phyloP scores from a whole-genome alignment of 2,888 invertebrate genomes.

The Thumatha senex region DNA sequence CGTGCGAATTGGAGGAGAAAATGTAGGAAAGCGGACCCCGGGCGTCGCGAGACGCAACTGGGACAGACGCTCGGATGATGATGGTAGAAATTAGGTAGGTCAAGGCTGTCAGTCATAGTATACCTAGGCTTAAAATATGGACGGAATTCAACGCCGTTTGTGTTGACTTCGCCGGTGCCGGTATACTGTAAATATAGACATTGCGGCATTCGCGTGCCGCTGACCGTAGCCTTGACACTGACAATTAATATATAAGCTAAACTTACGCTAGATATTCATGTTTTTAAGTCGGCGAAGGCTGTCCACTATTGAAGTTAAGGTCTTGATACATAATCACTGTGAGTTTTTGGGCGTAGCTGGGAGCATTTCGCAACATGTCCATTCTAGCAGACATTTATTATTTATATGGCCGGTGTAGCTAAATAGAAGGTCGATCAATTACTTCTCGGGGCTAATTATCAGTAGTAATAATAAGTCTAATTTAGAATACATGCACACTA shows the following conservation, averaged over 20 bases:
- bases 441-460: too few species aligned
- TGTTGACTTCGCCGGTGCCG: constrained; percentile 32
- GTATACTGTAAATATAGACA: constrained; percentile 29
- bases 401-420: neutral
- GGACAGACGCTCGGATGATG: too few species aligned
- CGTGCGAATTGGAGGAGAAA: too few species aligned
- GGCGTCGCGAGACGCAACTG: too few species aligned
- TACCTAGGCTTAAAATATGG: too few species aligned
- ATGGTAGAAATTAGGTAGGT: too few species aligned
- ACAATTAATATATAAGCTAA: constrained; percentile 15
- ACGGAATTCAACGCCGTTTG: neutral
- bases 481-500: too few species aligned
- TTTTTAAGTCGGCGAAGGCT: constrained; percentile 14
- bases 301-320: constrained; percentile 10
- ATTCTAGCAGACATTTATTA: neutral
- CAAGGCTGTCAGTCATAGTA: too few species aligned
- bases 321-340: neutral
- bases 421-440: too few species aligned
- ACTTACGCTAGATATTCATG: constrained; percentile 8
- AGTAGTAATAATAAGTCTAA: too few species aligned
- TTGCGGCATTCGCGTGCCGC: constrained; percentile 1
- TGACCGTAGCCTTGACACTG: constrained; percentile 37
- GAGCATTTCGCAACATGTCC: constrained; percentile 1
- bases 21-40: too few species aligned
- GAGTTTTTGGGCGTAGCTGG: constrained; percentile 7